Conservation (phyloP, 1,140 invertebrate species). For the Acromyrmex heyeri region DNA sequence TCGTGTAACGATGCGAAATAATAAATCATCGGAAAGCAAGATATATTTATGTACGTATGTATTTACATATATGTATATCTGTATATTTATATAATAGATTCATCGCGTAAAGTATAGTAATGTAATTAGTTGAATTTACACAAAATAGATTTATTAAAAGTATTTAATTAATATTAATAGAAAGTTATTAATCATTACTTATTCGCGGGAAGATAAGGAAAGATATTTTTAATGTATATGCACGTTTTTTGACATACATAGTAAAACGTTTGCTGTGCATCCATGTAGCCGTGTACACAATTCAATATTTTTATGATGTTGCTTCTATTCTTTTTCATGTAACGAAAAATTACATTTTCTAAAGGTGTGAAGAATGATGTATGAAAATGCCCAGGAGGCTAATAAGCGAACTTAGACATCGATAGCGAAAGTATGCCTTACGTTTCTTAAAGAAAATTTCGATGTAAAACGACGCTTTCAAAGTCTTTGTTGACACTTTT, state of each 20-base stretch:
- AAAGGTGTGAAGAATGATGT: conserved; percentile 43
- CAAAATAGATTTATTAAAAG: not conserved
- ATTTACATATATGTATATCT: not conserved
- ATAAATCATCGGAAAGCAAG: conserved; percentile 18
- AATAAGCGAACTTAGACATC: conserved; percentile 15
- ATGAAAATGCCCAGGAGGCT: conserved; percentile 46
- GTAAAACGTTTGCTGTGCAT: not conserved
- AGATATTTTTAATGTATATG: not conserved
- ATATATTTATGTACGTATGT: not conserved
- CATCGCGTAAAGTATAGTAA: not conserved
- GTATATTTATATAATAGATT: too few relatives aligned
- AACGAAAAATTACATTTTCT: conserved; percentile 41
- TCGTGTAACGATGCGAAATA: conserved; percentile 27
- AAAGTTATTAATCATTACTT: not conserved
- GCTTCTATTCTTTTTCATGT: not conserved
- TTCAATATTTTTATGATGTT: conserved; percentile 2
- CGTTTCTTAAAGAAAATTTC: not conserved
- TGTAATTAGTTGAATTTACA: not conserved
- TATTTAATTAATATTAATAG: not conserved
- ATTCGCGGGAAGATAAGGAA: not conserved
- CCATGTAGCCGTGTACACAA: not conserved
- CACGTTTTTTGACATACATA: not conserved
- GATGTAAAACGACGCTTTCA: conserved; percentile 7
- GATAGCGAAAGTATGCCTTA: conserved; percentile 45
- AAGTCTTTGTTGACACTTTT: conserved; percentile 3